Evolutionary conservation across 2,888 invertebrate genomes (phyloP), one percentile per base, ranked within the genome.

Genomic region (Tyria jacobaeae): DNA sequence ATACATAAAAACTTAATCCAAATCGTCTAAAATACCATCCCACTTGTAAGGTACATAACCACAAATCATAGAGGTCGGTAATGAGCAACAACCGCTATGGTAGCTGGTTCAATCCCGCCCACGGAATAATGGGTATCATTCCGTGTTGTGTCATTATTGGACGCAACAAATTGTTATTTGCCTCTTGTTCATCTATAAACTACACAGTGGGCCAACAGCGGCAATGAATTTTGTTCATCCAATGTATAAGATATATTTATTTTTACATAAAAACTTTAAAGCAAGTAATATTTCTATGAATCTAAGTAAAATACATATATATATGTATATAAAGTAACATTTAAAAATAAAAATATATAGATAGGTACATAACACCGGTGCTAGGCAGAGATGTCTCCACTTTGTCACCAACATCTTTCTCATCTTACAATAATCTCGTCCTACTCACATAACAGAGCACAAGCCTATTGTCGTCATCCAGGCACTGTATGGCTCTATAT

Each of bases 51-150:
- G 54, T 62, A 66, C 47, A 71, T 68, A 66, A 65, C 51, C 54
- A 77, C 78, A 77, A 76, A 76, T 76, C 75, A 76, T 68, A 72
- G 68, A 21, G 62, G 56, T 21, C 67, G 31, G 71, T 77, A 77
- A 80, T 80, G 71, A 80, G 70, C 65, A 60, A 67, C 63, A 64
- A 75, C 71, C 65, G 65, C 71, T 55, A 73, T 69, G 75, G 78
- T 78, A 78, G 79, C 75, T 65, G 73, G 74, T 82, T 79, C 76
- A 72, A 76, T 74, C 79, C 80, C 84, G 80, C 84, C 85, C 80
- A 83, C 81, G 64, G 34, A 67, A 63, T 81, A 82, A 84, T 81
- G 65, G 73, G 76, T 79, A 81, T 83, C 75, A 83, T 83, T 81
- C 75, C 66, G 60, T 62, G 66, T 66, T 61, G 60, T 68, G 66